Evolutionary conservation across 2,888 invertebrate genomes (phyloP).

Genomic region (Holacanthella duospinosa): DNA sequence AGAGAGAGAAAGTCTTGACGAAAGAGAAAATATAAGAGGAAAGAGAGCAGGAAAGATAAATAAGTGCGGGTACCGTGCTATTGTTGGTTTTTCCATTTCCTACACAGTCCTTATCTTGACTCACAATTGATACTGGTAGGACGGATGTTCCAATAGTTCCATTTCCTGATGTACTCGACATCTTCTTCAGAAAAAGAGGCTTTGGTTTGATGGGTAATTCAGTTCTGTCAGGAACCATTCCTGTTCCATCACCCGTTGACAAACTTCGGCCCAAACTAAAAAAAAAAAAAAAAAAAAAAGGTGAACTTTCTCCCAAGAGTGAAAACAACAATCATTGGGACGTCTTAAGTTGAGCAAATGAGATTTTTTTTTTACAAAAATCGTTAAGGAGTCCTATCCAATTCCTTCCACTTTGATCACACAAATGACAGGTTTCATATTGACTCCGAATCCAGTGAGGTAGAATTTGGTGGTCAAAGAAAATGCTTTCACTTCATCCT

Average conservation of each 20-base stretch:
- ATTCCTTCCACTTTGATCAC: not conserved
- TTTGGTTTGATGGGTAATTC: slow-evolving; percentile 61
- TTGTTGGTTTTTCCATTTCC: not conserved
- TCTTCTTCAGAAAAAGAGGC: slow-evolving; percentile 68
- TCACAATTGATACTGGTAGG: not conserved
- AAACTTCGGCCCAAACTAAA: not conserved
- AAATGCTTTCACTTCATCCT: not conserved
- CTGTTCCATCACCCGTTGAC: slow-evolving; percentile 3
- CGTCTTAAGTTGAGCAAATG: no score
- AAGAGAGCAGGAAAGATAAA: not conserved
- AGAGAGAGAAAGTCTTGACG: not conserved
- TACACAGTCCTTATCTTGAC: not conserved
- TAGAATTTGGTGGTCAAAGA: not conserved
- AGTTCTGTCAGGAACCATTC: slow-evolving; percentile 33
- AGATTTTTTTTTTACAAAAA: not conserved
- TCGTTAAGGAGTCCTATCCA: not conserved
- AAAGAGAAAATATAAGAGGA: not conserved
- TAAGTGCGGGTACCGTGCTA: not conserved
- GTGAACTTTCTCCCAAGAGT: not conserved
- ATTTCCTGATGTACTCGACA: not conserved
- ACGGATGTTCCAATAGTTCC: not conserved
- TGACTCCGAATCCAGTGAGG: no score
- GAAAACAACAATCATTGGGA: not conserved
- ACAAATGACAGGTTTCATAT: not conserved
- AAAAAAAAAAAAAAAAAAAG: not conserved